These are phyloP conservation scores for Pemphredon lugubris DNA, from an alignment of 2,888 invertebrate species.

Conservation along the genomic window DNA sequence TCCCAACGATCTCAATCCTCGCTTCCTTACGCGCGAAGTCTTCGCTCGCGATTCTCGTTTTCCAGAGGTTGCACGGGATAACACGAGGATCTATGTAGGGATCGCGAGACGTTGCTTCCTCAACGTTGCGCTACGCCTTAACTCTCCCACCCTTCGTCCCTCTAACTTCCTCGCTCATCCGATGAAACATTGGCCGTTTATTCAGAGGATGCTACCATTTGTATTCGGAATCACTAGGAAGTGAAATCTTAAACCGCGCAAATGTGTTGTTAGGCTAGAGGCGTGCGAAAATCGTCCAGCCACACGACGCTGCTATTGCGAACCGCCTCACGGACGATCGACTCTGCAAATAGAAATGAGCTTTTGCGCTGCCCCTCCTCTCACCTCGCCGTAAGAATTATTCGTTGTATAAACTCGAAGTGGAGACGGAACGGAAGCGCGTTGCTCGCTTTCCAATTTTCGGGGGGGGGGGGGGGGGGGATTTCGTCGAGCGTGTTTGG, in stretches of 20 bases:
- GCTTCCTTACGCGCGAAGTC: no score
- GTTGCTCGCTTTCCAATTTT: slow-evolving; percentile 21
- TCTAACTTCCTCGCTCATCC: no score
- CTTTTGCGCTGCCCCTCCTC: slow-evolving; percentile 10
- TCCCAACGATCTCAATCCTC: neutral
- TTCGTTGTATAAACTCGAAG: no score
- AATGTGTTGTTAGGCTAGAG: slow-evolving; percentile 58
- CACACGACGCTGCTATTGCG: slow-evolving; percentile 28
- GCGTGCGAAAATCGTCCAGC: slow-evolving; percentile 69
- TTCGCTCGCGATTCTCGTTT: no score
- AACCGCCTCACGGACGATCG: slow-evolving; percentile 43
- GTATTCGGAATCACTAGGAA: slow-evolving; percentile 68
- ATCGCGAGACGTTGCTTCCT: no score
- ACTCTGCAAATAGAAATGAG: slow-evolving; percentile 37
- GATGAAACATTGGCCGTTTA: no score
- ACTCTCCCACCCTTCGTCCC: no score
- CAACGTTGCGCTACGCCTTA: no score
- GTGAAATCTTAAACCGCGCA: slow-evolving; percentile 66
- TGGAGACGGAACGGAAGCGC: neutral
- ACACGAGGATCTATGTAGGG: no score
- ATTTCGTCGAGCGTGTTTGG: neutral
- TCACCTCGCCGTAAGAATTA: no score
- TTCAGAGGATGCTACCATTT: slow-evolving; percentile 61
- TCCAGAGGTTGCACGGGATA: no score
- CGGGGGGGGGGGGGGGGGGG: no score